phyloP scores from a whole-genome alignment of 2,797 vertebrate genomes.

The Fratercula arctica region DNA sequence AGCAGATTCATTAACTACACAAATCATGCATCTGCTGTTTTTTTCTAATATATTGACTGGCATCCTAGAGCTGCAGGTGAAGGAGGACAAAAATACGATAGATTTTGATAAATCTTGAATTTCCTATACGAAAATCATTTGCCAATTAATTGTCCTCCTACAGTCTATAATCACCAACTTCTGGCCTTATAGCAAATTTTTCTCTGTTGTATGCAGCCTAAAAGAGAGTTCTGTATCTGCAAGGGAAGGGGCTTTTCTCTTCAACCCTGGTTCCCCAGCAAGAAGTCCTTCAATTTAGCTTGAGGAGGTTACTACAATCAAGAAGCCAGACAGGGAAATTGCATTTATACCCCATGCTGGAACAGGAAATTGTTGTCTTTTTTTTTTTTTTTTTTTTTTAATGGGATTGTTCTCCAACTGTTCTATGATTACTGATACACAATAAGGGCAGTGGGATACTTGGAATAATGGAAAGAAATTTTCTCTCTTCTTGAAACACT shows the following conservation, averaged over 20 bases:
- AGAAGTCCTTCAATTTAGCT: conserved; percentile 56
- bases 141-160: conserved; percentile 1
- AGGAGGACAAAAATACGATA: neutral
- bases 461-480: neutral
- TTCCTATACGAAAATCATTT: neutral
- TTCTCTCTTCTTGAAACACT: neutral
- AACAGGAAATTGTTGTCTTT: conserved; percentile 52
- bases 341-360: conserved; percentile 3
- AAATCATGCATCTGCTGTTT: neutral
- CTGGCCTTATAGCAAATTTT: neutral
- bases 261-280: conserved; percentile 36
- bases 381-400: neutral
- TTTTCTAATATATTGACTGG: neutral
- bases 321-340: conserved; percentile 31
- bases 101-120: neutral
- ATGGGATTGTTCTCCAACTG: conserved; percentile 57
- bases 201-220: neutral
- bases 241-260: neutral
- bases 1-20: neutral
- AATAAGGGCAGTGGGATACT: conserved; percentile 37
- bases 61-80: neutral
- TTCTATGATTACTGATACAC: conserved; percentile 61
- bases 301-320: conserved; percentile 45
- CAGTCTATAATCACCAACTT: neutral
- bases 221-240: neutral